Evolutionary conservation across 2,888 invertebrate genomes (phyloP), one percentile per base, ranked within the genome.

Genomic region (Coremacera marginata): DNA sequence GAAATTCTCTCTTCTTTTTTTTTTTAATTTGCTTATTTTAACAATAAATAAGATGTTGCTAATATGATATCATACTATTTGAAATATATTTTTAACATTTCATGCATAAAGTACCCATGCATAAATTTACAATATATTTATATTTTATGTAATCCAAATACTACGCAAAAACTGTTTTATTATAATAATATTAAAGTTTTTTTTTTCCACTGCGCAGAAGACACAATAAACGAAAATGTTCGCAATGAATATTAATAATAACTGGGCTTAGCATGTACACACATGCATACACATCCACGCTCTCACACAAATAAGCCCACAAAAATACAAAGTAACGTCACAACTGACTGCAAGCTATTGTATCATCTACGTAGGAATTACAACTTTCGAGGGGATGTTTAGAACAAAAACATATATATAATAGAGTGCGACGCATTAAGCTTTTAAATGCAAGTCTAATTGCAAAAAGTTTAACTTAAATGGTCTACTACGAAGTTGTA

Each of bases 61-160:
- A 7, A 37, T 37, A 37, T 57, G 57, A 57, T 8, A 57, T 5
- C 11, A 60, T 25, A 19, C 3, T 22, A 11, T 25, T 60, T 60
- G 14, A 44, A 44, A 44, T 44, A 11, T 44, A 44, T 44, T 44
- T 11, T 44, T 3, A 44, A 14, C 44, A 44, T 44, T n/a, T 44
- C 44, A 44, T 44, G 44, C 14, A 2, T 11, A 44, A 44, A 44
- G 44, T 44, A 44, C 8, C 37, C 37, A 37, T 37, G 37, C 5
- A 37, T 37, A 37, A 7, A 8, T 37, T 7, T 44, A 62, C 34
- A 67, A 49, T 11, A 37, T 65, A n/a, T 27, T 67, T 76, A 75
- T 73, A 44, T 67, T 70, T 51, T 52, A 27, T 60, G 71, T 70
- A 72, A 79, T 77, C 51, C 72, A 79, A 74, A 55, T 57, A 60